Evolutionary conservation across 2,888 invertebrate species (phyloP).

Genomic region (Tetrapedia diversipes): DNA sequence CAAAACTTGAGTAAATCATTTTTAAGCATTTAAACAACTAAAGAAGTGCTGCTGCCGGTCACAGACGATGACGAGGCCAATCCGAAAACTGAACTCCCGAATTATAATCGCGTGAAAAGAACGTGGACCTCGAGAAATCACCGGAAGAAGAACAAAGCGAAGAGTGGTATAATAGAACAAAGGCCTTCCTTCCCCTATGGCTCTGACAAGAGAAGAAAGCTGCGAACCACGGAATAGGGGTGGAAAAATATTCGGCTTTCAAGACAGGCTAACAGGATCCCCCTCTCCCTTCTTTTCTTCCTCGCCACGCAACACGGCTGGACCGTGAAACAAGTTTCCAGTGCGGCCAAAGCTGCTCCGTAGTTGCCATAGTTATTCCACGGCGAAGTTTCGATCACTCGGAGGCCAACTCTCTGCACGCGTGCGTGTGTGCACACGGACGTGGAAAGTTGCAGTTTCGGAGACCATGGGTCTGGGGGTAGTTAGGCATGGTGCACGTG

Average conservation of each 20-base stretch:
- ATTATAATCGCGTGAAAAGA: too few species aligned
- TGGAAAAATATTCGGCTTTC: not conserved
- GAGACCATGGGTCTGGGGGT: slow-evolving; percentile 32
- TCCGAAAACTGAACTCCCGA: too few species aligned
- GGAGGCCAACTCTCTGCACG: slow-evolving; percentile 47
- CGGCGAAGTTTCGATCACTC: slow-evolving; percentile 60
- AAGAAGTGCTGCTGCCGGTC: too few species aligned
- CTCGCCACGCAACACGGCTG: slow-evolving; percentile 5
- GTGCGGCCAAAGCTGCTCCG: slow-evolving; percentile 38
- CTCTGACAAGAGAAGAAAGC: not conserved
- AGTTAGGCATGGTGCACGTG: slow-evolving; percentile 35
- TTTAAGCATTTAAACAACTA: too few species aligned
- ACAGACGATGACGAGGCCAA: too few species aligned
- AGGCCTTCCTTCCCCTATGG: too few species aligned
- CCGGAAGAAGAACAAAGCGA: too few species aligned
- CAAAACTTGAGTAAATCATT: too few species aligned
- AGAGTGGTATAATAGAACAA: not conserved
- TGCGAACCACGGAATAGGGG: not conserved
- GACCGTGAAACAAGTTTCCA: slow-evolving; percentile 46
- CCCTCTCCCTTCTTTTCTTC: slow-evolving; percentile 9
- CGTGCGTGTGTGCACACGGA: slow-evolving; percentile 13
- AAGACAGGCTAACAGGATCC: not conserved
- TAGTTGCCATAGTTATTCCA: slow-evolving; percentile 51
- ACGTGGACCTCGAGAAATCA: too few species aligned
- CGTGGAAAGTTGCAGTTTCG: slow-evolving; percentile 38